Base-by-base conservation (phyloP, 2,797 vertebrate species). In the Mormyrops attenuatus region DNA sequence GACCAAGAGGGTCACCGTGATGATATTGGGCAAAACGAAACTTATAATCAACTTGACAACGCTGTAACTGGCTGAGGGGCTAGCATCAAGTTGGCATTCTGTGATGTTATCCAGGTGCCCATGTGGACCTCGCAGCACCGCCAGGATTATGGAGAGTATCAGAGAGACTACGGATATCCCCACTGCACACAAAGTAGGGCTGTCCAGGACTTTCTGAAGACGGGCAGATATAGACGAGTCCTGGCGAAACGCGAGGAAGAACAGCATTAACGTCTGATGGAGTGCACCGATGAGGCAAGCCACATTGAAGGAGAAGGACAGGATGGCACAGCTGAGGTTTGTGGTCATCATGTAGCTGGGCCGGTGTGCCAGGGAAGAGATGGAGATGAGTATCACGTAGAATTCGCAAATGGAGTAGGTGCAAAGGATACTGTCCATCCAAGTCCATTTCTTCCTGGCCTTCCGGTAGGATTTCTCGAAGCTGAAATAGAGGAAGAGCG, bases 221-320 rank as follows among this genome's bases (percentile, higher is more conserved):
- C 90, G 91, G 2, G 90, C 90, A 4, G 88, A 88, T 9, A 0
- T 3, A 22, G 60, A 0, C 0, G 88, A 85, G 30, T 92, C 89
- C 13, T 92, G 91, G 1, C 94, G 89, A 0, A 94, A 90, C 17
- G 95, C 92, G 0, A 96, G 85, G 0, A 91, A 84, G 0, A 95
- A 93, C 53, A 95, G 94, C 55, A 91, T 95, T 3, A 94, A 90
- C 90, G 93, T 90, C 17, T 97, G 92, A 69, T 94, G 73, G 0
- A 96, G 80, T 52, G 96, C 93, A 50, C 95, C 91, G 0, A 90
- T 94, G 91, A 96, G 95, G 47, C 95, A 96, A 73, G 89, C 90
- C 0, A 93, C 15, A 66, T 97, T 97, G 93, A 97, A 93, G 57
- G 95, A 90, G 89, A 97, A 97, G 0, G 96, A 96, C 34, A 98